These are phyloP conservation scores for Proterorhinus semilunaris DNA, from an alignment of 2,113 vertebrate genomes.

Conservation along the genomic window DNA sequence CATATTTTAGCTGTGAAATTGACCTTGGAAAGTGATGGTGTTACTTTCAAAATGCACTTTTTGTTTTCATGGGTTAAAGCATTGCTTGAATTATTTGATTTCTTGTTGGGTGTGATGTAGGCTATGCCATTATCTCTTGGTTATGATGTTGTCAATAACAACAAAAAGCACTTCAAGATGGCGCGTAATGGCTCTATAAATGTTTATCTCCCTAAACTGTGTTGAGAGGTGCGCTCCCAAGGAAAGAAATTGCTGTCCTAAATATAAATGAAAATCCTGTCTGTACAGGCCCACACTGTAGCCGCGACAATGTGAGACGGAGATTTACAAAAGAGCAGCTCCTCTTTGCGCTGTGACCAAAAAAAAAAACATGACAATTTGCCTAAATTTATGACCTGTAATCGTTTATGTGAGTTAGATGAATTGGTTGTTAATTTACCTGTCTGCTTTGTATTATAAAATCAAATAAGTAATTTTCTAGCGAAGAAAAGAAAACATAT, in stretches of 20 bases:
- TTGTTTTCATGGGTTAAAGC: conserved; percentile 52
- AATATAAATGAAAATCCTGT: neutral
- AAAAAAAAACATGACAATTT: conserved; percentile 73
- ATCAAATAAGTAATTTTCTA: conserved; percentile 85
- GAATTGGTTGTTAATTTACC: conserved; percentile 71
- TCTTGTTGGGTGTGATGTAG: conserved; percentile 74
- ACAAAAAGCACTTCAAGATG: conserved; percentile 88
- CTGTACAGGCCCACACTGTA: conserved; percentile 10
- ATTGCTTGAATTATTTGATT: conserved; percentile 77
- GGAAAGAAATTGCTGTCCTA: conserved; percentile 25
- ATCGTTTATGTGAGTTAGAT: conserved; percentile 61
- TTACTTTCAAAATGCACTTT: conserved; percentile 82
- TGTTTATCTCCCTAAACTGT: conserved; percentile 53
- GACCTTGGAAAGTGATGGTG: conserved; percentile 76
- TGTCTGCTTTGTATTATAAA: conserved; percentile 86
- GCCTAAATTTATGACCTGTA: conserved; percentile 62
- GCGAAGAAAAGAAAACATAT: conserved; percentile 80
- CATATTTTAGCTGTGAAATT: conserved; percentile 78
- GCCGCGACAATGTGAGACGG: conserved; percentile 47
- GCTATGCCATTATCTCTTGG: conserved; percentile 36
- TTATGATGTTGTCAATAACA: conserved; percentile 65
- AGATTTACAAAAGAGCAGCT: conserved; percentile 69
- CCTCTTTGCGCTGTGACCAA: conserved; percentile 89
- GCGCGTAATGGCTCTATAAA: conserved; percentile 60
- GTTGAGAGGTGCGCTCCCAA: conserved; percentile 40